A percentile compares a stretch with the other conserved stretches of the same genome.
phyloP scores from a whole-genome alignment of 2,113 vertebrate species.

The Chrysemys picta region DNA sequence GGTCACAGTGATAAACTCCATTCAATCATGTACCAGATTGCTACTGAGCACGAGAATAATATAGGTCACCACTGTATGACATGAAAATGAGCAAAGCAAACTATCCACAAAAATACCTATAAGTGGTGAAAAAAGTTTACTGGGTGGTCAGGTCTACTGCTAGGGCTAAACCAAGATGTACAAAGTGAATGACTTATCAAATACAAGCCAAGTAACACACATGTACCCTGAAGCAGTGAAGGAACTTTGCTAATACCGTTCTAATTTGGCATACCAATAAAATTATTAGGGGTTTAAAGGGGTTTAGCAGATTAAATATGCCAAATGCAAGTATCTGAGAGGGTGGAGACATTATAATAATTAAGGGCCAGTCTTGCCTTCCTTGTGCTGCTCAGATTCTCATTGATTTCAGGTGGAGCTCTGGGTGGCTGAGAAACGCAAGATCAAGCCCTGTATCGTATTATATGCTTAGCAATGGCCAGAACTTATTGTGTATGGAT shows the following conservation, averaged over 20 bases:
- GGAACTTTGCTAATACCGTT: neutral
- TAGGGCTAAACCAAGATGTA: neutral
- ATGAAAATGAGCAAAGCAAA: neutral
- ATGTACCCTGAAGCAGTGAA: accelerated
- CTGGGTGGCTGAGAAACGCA: neutral
- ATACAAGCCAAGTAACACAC: neutral
- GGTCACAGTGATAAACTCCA: neutral
- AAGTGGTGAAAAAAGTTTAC: neutral
- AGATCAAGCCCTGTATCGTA: neutral
- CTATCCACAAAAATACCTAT: neutral
- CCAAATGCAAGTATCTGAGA: neutral
- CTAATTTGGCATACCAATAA: neutral
- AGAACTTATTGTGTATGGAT: neutral
- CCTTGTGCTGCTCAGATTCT: neutral
- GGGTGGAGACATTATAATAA: neutral
- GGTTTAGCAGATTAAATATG: neutral
- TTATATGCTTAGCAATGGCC: neutral
- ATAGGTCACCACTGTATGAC: neutral
- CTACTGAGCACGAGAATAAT: neutral
- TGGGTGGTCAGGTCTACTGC: neutral
- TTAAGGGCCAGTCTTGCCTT: neutral
- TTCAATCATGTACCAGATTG: neutral
- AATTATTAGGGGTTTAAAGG: neutral
- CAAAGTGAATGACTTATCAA: neutral
- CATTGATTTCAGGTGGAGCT: neutral